Conservation (phyloP, 1,140 invertebrate species). For the Drosophila carrolli region DNA sequence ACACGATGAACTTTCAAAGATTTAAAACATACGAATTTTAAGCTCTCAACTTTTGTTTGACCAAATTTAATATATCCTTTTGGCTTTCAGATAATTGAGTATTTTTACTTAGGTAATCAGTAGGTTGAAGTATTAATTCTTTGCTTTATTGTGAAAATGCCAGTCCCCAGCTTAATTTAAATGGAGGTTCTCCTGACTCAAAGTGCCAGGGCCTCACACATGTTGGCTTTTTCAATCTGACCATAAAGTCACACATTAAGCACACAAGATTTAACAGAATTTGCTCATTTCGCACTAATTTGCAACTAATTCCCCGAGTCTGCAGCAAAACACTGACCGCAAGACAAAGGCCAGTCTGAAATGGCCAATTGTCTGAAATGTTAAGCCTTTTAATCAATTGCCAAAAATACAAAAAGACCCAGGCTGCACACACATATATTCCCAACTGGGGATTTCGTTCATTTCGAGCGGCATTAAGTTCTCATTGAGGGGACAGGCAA, state of each 20-base stretch:
- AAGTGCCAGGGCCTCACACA: conserved; percentile 18
- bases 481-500: conserved; percentile 60
- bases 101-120: too few relatives aligned
- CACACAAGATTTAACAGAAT: conserved; percentile 68
- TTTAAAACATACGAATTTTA: too few relatives aligned
- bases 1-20: too few relatives aligned
- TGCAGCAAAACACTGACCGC: conserved; percentile 11
- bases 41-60: too few relatives aligned
- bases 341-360: conserved; percentile 38
- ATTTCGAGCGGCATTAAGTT: conserved; percentile 75
- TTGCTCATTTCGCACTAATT: conserved; percentile 60
- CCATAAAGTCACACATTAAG: conserved; percentile 77
- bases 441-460: conserved; percentile 61
- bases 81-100: too few relatives aligned
- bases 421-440: conserved; percentile 15
- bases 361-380: conserved; percentile 72
- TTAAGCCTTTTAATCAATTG: conserved; percentile 82
- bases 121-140: too few relatives aligned
- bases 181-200: too few relatives aligned
- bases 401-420: conserved; percentile 58
- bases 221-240: conserved; percentile 18
- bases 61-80: too few relatives aligned
- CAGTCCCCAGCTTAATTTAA: too few relatives aligned
- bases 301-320: conserved; percentile 58
- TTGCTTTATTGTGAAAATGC: neutral